Conservation (phyloP, 2,888 invertebrate species). For the Apomyelois bistriatella region DNA sequence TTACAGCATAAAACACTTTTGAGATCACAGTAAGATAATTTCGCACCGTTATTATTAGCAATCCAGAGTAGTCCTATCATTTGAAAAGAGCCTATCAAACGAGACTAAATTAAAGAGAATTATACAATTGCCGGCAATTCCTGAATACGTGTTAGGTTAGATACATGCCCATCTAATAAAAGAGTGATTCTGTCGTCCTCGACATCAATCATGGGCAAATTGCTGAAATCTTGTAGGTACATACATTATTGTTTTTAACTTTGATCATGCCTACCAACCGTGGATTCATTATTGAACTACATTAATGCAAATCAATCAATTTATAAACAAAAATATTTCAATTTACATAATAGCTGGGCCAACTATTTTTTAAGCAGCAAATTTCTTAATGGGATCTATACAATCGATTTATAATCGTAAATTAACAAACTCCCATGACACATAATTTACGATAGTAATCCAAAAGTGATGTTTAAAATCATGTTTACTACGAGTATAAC, state of each 20-base stretch:
- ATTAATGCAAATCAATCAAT: conserved; percentile 3
- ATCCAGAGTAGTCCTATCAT: not conserved
- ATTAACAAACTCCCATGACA: too few species aligned
- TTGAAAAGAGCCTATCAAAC: not conserved
- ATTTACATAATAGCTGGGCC: not conserved
- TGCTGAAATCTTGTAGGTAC: conserved; percentile 19
- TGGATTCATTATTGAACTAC: not conserved
- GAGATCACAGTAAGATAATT: too few species aligned
- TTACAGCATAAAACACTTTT: too few species aligned
- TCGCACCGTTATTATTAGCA: too few species aligned
- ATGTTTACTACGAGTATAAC: too few species aligned
- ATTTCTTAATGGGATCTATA: too few species aligned
- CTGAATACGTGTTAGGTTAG: not conserved
- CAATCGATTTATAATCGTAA: too few species aligned
- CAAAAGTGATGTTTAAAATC: too few species aligned
- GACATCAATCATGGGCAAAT: conserved; percentile 28
- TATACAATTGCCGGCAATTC: not conserved
- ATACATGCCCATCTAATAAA: not conserved
- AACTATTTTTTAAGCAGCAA: not conserved
- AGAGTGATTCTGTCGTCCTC: conserved; percentile 21
- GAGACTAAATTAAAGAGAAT: not conserved
- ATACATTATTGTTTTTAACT: conserved; percentile 12
- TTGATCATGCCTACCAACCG: conserved; percentile 17
- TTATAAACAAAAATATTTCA: conserved; percentile 2
- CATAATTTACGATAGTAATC: too few species aligned